phyloP scores from a whole-genome alignment of 2,888 invertebrate genomes.

The Drosophila aldrichi region DNA sequence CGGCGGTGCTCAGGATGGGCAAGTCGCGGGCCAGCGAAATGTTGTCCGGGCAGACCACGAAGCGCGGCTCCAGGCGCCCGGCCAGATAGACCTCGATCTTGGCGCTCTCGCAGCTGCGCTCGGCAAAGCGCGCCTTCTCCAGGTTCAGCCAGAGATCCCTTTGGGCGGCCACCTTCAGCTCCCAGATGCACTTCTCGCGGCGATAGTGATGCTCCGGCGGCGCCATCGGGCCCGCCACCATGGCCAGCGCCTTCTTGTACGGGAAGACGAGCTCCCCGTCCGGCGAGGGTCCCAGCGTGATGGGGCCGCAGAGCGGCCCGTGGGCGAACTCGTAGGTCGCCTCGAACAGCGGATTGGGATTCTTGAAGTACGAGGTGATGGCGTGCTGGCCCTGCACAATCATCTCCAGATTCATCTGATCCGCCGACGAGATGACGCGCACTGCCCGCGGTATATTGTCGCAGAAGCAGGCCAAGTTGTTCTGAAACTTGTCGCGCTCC shows the following conservation, averaged over 20 bases:
- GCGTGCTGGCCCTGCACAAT: conserved; percentile 94
- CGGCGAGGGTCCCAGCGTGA: conserved; percentile 91
- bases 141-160: conserved; percentile 95
- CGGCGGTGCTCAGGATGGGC: conserved; percentile 92
- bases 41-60: conserved; percentile 94
- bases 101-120: conserved; percentile 94
- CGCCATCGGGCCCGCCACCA: conserved; percentile 84
- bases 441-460: conserved; percentile 88
- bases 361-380: conserved; percentile 94
- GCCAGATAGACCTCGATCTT: conserved; percentile 93
- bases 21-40: conserved; percentile 92
- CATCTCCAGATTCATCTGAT: conserved; percentile 92
- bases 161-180: conserved; percentile 92
- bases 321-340: conserved; percentile 96
- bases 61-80: conserved; percentile 90
- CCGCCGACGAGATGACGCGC: conserved; percentile 91
- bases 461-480: conserved; percentile 91
- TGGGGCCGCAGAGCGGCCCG: conserved; percentile 94
- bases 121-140: conserved; percentile 94
- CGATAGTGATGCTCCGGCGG: conserved; percentile 83
- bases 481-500: conserved; percentile 88
- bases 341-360: conserved; percentile 92
- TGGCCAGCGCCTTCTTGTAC: conserved; percentile 91
- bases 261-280: conserved; percentile 96
- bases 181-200: conserved; percentile 91